These are phyloP conservation scores for Brachionus angularis DNA, from an alignment of 1,140 invertebrate genomes.

Conservation along the genomic window DNA sequence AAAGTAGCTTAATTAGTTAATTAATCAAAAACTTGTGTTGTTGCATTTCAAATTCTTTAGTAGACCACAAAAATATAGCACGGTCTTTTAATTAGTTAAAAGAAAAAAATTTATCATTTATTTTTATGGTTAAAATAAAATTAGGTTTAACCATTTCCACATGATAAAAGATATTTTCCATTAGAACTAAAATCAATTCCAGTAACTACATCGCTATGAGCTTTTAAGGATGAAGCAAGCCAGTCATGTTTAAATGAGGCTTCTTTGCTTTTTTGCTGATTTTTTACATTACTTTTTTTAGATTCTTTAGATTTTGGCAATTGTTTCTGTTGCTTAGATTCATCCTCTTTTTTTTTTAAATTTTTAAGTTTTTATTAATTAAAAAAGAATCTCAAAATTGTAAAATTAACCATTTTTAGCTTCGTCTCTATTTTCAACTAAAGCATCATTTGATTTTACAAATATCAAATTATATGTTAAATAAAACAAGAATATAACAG, in stretches of 20 bases:
- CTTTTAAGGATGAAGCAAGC: slow-evolving; percentile 72
- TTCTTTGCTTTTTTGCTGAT: slow-evolving; percentile 42
- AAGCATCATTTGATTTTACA: not conserved
- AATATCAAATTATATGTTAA: not conserved
- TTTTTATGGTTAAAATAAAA: not conserved
- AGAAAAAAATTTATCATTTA: not conserved
- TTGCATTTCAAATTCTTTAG: slow-evolving; percentile 69
- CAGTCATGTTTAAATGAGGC: slow-evolving; percentile 67
- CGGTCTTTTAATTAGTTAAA: slow-evolving; percentile 70
- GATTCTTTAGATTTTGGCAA: not conserved
- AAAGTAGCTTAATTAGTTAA: not conserved
- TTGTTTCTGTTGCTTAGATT: not conserved
- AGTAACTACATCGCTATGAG: slow-evolving; percentile 69
- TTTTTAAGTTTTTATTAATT: not conserved
- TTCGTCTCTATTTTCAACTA: no score
- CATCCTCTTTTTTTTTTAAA: not conserved
- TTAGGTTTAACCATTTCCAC: slow-evolving; percentile 67
- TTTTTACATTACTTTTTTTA: slow-evolving; percentile 24
- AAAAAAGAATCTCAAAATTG: no score
- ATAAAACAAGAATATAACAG: slow-evolving; percentile 1
- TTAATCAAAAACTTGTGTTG: slow-evolving; percentile 64
- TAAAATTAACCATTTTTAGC: no score
- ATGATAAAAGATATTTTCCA: slow-evolving; percentile 75
- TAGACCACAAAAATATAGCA: slow-evolving; percentile 74
- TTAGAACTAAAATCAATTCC: slow-evolving; percentile 75